Base-by-base conservation (phyloP, 2,888 invertebrate genomes). In the Sthenelais limicola region DNA sequence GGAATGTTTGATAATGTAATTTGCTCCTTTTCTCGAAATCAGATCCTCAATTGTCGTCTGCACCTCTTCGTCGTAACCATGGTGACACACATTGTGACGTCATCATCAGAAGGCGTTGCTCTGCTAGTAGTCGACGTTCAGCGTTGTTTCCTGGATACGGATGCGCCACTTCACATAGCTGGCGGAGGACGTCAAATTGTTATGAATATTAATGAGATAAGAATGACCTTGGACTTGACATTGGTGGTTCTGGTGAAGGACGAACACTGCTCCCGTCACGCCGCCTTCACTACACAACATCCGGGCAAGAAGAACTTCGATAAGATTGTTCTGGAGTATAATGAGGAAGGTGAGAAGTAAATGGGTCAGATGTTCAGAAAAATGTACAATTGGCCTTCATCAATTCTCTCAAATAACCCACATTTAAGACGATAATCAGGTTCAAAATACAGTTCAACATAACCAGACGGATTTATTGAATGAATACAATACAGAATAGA, bases 111-210 rank as follows among this genome's bases (percentile, higher is more conserved):
- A 7, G 32, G 32, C 32, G 32, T 56, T 18, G 56, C 56, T 56
- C 56, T 56, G 56, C 30, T 56, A 33, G 56, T 56, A 15, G 56
- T 56, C 15, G 56, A 56, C 56, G 56, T 56, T 3, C 56, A 56
- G 56, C 18, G 33, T 21, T 56, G 56, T 56, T 56, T 56, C 32
- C 26, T 56, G 56, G 56, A 56, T 33, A n/a, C 56, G n/a, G 21
- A 12, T n/a, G 18, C 18, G 5, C 56, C 56, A 7, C 30, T 56
- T 7, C 56, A 56, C 30, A 33, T 32, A 2, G 32, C 3, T 2
- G 30, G 30, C 18, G 56, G 30, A 18, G 30, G 56, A 3, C n/a
- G n/a, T n/a, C 18, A 32, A 32, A 33, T 56, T 4, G 32, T 56
- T 2, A 32, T 33, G 2, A 33, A 33, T 2, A 33, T 56, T 3